Percentiles rank a stretch among this genome's conserved stretches.
These are phyloP conservation scores for Rhorus exstirpatorius DNA, from an alignment of 2,888 invertebrate genomes.

Conservation along the genomic window DNA sequence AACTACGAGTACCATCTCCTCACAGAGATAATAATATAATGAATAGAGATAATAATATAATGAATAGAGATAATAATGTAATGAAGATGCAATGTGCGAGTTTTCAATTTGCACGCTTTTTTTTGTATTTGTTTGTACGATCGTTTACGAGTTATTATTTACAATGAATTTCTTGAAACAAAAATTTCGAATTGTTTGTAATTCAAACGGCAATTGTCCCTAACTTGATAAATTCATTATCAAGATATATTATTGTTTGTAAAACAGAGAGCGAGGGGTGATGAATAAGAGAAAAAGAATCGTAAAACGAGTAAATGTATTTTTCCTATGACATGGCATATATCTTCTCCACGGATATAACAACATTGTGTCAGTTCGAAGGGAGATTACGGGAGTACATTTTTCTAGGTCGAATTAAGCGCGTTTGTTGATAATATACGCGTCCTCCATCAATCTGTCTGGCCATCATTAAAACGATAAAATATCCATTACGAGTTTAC, in stretches of 20 bases:
- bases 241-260: not conserved
- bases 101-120: no score
- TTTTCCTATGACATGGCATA: slow-evolving; percentile 27
- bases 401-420: slow-evolving; percentile 57
- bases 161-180: no score
- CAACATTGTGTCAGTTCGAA: slow-evolving; percentile 39
- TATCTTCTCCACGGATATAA: slow-evolving; percentile 7
- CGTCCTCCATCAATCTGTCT: slow-evolving; percentile 9
- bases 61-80: no score
- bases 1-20: no score
- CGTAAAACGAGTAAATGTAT: slow-evolving; percentile 16
- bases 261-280: not conserved
- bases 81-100: no score
- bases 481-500: slow-evolving; percentile 28
- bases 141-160: no score
- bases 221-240: not conserved
- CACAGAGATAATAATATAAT: no score
- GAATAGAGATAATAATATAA: no score
- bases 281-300: slow-evolving; percentile 14
- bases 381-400: slow-evolving; percentile 57
- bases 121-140: no score
- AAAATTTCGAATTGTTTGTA: no score
- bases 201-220: no score
- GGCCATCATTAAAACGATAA: slow-evolving; percentile 15
- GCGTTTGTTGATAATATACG: slow-evolving; percentile 9